Conservation (phyloP, 2,113 vertebrate species). For the Tychaedon coryphoeus region DNA sequence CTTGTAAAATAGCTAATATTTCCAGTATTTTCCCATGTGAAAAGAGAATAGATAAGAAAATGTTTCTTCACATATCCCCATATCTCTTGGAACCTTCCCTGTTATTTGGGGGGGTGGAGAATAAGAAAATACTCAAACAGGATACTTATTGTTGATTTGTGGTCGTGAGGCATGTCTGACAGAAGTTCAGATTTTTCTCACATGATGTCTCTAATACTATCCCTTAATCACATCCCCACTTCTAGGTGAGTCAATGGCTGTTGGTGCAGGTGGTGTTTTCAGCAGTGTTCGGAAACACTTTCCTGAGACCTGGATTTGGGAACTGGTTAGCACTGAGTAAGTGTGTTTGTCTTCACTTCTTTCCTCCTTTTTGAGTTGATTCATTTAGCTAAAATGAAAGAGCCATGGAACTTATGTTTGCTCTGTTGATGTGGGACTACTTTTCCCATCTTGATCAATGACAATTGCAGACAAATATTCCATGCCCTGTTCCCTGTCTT, state of each 20-base stretch:
- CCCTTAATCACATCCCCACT: neutral
- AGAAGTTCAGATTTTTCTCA: neutral
- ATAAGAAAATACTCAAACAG: neutral
- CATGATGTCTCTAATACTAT: neutral
- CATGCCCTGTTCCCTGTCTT: neutral
- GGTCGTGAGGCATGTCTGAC: neutral
- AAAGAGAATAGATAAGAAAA: neutral
- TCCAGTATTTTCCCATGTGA: neutral
- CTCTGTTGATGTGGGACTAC: neutral
- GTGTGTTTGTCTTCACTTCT: constrained; percentile 8
- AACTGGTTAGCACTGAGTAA: constrained; percentile 77
- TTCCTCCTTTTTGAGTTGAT: neutral
- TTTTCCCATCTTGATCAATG: neutral
- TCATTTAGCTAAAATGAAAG: neutral
- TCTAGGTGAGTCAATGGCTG: fast-evolving
- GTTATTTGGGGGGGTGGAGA: neutral
- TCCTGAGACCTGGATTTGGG: constrained; percentile 89
- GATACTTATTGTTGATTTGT: neutral
- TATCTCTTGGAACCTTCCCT: neutral
- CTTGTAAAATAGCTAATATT: neutral
- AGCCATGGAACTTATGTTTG: neutral
- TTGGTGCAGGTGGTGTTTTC: fast-evolving
- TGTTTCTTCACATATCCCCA: fast-evolving
- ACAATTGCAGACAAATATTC: neutral
- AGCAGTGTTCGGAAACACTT: constrained; percentile 78